These are phyloP conservation scores for Exocentrus adspersus DNA, from an alignment of 2,888 invertebrate species.

Conservation along the genomic window DNA sequence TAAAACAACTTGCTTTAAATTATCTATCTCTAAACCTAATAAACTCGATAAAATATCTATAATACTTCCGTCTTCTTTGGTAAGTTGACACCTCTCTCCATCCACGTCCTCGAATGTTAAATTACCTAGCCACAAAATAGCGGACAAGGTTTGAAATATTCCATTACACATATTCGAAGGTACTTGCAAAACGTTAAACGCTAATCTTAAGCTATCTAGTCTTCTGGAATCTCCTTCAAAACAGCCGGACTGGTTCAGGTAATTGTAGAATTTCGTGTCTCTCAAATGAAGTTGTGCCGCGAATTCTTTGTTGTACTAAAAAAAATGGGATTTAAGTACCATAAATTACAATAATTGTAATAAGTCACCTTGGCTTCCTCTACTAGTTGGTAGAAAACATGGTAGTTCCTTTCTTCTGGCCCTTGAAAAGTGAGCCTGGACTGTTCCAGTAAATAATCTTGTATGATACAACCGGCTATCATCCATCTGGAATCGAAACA, in stretches of 20 bases:
- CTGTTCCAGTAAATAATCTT: conserved; percentile 90
- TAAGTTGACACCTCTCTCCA: conserved; percentile 84
- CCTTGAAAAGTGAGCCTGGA: conserved; percentile 92
- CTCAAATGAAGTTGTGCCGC: conserved; percentile 78
- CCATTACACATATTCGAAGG: conserved; percentile 88
- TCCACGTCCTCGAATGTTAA: conserved; percentile 88
- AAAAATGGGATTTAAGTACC: conserved; percentile 22
- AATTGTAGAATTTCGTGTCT: conserved; percentile 81
- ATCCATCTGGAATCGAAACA: conserved; percentile 89
- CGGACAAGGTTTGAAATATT: conserved; percentile 86
- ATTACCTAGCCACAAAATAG: conserved; percentile 92
- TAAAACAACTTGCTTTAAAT: conserved; percentile 79
- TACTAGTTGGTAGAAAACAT: conserved; percentile 91
- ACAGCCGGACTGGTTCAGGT: conserved; percentile 84
- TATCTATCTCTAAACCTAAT: conserved; percentile 78
- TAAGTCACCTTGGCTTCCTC: conserved; percentile 84
- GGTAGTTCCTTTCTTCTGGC: conserved; percentile 87
- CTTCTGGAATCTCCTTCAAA: conserved; percentile 77
- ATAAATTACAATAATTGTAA: too few species aligned
- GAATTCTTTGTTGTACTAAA: conserved; percentile 77
- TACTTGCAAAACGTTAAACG: conserved; percentile 89
- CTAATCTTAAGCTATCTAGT: conserved; percentile 86
- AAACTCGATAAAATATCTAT: conserved; percentile 78
- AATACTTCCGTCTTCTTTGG: conserved; percentile 76
- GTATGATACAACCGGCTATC: conserved; percentile 90